These are phyloP conservation scores for Hylaea fasciaria DNA, from an alignment of 2,888 invertebrate species.

Conservation along the genomic window DNA sequence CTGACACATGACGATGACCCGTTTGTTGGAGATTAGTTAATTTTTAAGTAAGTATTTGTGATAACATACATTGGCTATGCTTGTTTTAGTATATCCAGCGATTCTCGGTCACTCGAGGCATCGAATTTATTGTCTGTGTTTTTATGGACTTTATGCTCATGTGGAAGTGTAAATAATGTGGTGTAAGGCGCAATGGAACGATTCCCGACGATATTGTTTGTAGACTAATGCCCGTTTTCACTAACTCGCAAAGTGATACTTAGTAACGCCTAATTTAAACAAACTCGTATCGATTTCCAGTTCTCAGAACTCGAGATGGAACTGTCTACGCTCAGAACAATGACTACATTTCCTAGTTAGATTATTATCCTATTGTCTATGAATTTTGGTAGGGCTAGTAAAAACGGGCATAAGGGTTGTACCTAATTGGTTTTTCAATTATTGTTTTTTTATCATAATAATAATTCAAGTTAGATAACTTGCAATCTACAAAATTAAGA, in stretches of 20 bases:
- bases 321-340: no score
- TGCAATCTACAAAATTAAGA: not conserved
- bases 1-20: constrained; percentile 6
- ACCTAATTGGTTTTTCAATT: not conserved
- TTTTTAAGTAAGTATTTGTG: constrained; percentile 37
- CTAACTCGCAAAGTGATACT: no score
- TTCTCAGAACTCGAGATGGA: no score
- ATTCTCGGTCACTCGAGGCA: constrained; percentile 40
- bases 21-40: not conserved
- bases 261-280: no score
- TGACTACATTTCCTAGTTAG: no score
- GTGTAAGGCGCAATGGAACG: constrained; percentile 9
- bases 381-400: no score
- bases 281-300: no score
- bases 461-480: not conserved
- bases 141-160: constrained; percentile 32
- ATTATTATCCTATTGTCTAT: no score
- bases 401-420: no score
- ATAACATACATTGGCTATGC: constrained; percentile 43
- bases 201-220: constrained; percentile 19
- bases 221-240: no score
- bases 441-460: not conserved
- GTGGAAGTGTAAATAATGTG: constrained; percentile 22
- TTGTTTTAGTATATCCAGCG: constrained; percentile 30
- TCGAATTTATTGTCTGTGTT: constrained; percentile 39